Conservation (phyloP, 2,888 invertebrate genomes). For the Tupiocoris notatus region DNA sequence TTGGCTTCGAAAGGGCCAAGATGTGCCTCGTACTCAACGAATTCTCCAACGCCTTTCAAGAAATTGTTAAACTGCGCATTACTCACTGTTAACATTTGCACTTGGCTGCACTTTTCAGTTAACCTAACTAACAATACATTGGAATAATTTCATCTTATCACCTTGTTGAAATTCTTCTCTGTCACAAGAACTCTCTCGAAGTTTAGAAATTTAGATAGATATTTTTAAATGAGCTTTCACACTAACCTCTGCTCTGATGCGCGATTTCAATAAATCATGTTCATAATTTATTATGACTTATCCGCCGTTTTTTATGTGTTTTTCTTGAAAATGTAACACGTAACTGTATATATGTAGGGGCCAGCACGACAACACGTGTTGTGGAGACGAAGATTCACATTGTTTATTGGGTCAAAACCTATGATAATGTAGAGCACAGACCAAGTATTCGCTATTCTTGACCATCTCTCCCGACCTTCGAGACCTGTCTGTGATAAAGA, state of each 20-base stretch:
- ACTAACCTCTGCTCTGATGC: too few species aligned
- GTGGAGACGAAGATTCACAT: slow-evolving; percentile 48
- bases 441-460: slow-evolving; percentile 27
- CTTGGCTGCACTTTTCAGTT: not conserved
- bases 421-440: slow-evolving; percentile 40
- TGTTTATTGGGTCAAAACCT: slow-evolving; percentile 48
- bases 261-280: not conserved
- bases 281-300: slow-evolving; percentile 7
- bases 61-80: too few species aligned
- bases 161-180: not conserved
- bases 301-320: slow-evolving; percentile 2
- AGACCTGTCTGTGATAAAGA: not conserved
- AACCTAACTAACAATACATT: not conserved
- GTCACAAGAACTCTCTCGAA: not conserved
- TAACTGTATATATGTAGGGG: slow-evolving; percentile 46
- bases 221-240: too few species aligned
- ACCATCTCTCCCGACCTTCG: not conserved
- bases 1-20: too few species aligned
- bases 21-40: too few species aligned
- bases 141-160: not conserved
- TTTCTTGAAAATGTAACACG: slow-evolving; percentile 16
- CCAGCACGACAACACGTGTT: slow-evolving; percentile 45
- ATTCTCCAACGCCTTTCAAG: too few species aligned
- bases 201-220: too few species aligned
- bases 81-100: not conserved